These are phyloP conservation scores for Ceratoteleas bidentatus DNA, from an alignment of 1,140 invertebrate species.

Conservation along the genomic window DNA sequence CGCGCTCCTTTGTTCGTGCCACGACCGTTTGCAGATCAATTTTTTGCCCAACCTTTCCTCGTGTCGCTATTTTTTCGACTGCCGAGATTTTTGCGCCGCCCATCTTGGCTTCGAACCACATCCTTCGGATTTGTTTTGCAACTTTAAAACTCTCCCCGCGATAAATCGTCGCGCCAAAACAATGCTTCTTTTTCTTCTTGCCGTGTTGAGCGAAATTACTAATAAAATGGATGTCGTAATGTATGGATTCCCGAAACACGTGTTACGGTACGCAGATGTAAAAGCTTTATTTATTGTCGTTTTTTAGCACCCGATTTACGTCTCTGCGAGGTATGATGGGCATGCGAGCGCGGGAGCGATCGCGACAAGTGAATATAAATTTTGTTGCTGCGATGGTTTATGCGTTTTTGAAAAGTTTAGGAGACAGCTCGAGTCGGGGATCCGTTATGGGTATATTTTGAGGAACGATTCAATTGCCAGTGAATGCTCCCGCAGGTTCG, in stretches of 20 bases:
- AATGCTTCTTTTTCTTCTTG: constrained; percentile 38
- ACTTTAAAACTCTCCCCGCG: constrained; percentile 45
- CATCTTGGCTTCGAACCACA: too few relatives aligned
- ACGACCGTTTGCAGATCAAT: constrained; percentile 36
- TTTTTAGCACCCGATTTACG: constrained; percentile 31
- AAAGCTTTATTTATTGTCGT: constrained; percentile 44
- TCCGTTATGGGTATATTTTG: background rate
- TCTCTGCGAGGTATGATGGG: constrained; percentile 1
- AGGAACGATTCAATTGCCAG: background rate
- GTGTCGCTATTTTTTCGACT: background rate
- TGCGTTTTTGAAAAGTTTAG: constrained; percentile 1
- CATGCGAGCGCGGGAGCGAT: background rate
- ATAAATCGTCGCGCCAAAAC: constrained; percentile 50
- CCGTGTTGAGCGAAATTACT: constrained; percentile 54
- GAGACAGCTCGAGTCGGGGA: background rate
- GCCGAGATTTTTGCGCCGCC: too few relatives aligned
- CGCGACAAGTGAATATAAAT: constrained; percentile 5
- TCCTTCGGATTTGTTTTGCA: background rate
- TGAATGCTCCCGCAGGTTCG: background rate
- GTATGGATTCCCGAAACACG: constrained; percentile 48
- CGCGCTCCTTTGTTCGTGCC: constrained; percentile 32
- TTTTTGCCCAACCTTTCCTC: constrained; percentile 32
- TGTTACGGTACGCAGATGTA: constrained; percentile 34
- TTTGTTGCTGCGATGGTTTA: background rate
- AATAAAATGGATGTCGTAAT: constrained; percentile 49